Percentiles rank a stretch among this genome's conserved stretches.
Evolutionary conservation across 2,113 vertebrate species (phyloP).

Genomic region (Dipodomys ordii): DNA sequence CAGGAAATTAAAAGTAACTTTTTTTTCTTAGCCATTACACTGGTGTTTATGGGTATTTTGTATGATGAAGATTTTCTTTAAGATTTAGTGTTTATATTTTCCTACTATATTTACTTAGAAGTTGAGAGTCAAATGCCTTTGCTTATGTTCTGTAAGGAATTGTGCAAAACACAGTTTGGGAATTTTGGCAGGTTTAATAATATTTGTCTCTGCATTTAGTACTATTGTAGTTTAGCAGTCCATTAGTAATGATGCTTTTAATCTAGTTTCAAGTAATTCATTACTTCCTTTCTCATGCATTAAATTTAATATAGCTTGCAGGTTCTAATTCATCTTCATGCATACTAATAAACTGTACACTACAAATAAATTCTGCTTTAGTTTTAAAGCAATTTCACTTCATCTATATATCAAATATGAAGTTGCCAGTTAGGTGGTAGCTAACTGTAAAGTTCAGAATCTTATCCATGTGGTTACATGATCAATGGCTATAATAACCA

Average conservation of each 20-base stretch:
- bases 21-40: constrained; percentile 50
- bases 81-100: constrained; percentile 48
- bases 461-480: constrained; percentile 56
- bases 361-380: constrained; percentile 75
- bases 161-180: constrained; percentile 54
- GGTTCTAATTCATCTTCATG: constrained; percentile 75
- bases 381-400: constrained; percentile 68
- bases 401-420: constrained; percentile 63
- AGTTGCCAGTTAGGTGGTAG: constrained; percentile 50
- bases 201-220: constrained; percentile 75
- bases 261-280: constrained; percentile 76
- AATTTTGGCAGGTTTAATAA: constrained; percentile 73
- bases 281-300: constrained; percentile 73
- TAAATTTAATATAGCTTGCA: constrained; percentile 80
- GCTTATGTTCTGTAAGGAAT: constrained; percentile 59
- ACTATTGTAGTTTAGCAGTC: constrained; percentile 63
- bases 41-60: constrained; percentile 49
- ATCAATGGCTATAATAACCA: constrained; percentile 69
- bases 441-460: constrained; percentile 6
- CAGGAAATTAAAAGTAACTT: constrained; percentile 75
- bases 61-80: constrained; percentile 53
- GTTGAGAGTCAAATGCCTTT: constrained; percentile 29
- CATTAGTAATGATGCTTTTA: constrained; percentile 70
- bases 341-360: constrained; percentile 76
- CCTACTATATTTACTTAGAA: constrained; percentile 65